Evolutionary conservation across 2,113 vertebrate species (phyloP).

Genomic region (Notarius lentiginosus): DNA sequence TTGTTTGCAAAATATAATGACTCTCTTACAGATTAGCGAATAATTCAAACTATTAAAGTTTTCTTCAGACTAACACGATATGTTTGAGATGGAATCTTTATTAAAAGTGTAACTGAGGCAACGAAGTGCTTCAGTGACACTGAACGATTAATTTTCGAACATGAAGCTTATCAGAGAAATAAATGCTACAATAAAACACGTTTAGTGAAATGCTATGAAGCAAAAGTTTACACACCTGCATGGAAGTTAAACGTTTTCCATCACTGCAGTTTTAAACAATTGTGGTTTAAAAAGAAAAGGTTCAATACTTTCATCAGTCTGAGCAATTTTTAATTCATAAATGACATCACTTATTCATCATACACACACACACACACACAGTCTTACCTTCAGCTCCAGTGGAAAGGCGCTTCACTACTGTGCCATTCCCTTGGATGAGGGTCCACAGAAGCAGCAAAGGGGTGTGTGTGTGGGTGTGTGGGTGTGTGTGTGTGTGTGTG

Average conservation of each 20-base stretch:
- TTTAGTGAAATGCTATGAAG: not conserved
- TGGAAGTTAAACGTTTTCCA: not conserved
- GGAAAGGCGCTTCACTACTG: slow-evolving; percentile 61
- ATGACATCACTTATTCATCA: not conserved
- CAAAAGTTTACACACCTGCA: not conserved
- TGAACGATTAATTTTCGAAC: not conserved
- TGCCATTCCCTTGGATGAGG: slow-evolving; percentile 67
- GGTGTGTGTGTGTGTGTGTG: slow-evolving; percentile 59
- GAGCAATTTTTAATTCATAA: not conserved
- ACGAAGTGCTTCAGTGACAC: not conserved
- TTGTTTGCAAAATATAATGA: not conserved
- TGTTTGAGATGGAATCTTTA: not conserved
- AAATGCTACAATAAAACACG: not conserved
- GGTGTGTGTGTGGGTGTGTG: too few relatives aligned
- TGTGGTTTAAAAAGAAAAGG: not conserved
- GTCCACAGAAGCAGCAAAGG: slow-evolving; percentile 51
- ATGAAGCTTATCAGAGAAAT: not conserved
- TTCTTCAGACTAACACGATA: not conserved
- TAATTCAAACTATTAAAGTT: not conserved
- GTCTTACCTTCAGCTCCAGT: slow-evolving; percentile 64
- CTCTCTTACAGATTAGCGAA: not conserved
- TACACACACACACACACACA: not conserved
- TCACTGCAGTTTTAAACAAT: not conserved
- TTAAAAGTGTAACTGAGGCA: not conserved
- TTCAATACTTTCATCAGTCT: not conserved